A percentile compares a stretch with the other conserved stretches of the same genome.
Evolutionary conservation across 1,140 invertebrate genomes (phyloP).

Genomic region (Leptestheria dahalacensis): DNA sequence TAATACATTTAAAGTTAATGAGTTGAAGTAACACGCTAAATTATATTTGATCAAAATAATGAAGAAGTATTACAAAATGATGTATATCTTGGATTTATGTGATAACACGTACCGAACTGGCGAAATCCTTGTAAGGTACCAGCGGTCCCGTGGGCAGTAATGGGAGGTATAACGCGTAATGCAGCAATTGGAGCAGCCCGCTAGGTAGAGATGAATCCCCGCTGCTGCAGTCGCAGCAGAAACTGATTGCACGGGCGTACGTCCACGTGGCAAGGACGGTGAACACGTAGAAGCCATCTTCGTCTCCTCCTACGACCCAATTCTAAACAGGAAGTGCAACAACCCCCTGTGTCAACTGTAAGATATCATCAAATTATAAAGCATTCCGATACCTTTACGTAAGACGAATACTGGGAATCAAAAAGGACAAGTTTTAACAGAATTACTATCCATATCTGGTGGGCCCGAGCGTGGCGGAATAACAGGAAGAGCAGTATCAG

Average conservation of each 20-base stretch:
- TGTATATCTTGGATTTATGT: slow-evolving; percentile 23
- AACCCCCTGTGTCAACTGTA: background rate
- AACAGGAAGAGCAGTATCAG: background rate
- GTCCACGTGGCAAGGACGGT: slow-evolving; percentile 36
- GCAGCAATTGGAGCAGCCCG: slow-evolving; percentile 33
- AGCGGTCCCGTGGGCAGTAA: slow-evolving; percentile 60
- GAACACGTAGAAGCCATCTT: slow-evolving; percentile 28
- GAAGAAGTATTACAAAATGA: slow-evolving; percentile 15
- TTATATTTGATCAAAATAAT: background rate
- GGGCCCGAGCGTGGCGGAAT: background rate
- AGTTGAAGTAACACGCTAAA: background rate
- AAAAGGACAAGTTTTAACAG: background rate
- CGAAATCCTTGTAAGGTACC: slow-evolving; percentile 52
- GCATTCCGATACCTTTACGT: background rate
- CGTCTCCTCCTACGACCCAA: background rate
- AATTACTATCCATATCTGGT: background rate
- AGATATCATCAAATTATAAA: background rate
- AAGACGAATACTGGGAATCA: background rate
- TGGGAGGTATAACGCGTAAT: slow-evolving; percentile 68
- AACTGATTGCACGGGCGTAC: slow-evolving; percentile 37
- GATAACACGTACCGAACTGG: slow-evolving; percentile 31
- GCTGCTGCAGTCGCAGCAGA: too few species aligned
- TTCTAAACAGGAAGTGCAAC: background rate
- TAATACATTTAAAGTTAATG: too few species aligned
- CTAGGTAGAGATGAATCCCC: too few species aligned